A percentile compares a stretch with the other conserved stretches of the same genome.
These are phyloP conservation scores for Archocentrus centrarchus DNA, from an alignment of 2,113 vertebrate species.

Conservation along the genomic window DNA sequence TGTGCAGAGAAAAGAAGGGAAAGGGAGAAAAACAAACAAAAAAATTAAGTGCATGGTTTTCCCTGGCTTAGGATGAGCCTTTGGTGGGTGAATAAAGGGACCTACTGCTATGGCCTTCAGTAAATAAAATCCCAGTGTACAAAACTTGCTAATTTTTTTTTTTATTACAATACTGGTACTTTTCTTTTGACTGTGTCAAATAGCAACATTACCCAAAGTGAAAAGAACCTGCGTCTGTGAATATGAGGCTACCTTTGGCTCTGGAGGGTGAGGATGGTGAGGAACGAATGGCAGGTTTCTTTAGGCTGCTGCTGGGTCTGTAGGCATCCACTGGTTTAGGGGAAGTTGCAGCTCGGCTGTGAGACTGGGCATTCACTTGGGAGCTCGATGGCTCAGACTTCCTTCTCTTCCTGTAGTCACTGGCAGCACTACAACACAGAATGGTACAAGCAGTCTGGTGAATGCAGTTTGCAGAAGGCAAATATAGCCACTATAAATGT, in stretches of 20 bases:
- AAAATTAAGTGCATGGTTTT: background rate
- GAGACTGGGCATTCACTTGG: conserved; percentile 80
- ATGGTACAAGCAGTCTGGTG: background rate
- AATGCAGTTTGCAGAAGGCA: background rate
- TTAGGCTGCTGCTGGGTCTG: conserved; percentile 84
- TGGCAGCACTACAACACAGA: conserved; percentile 81
- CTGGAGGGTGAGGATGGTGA: conserved; percentile 95
- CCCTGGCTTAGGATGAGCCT: background rate
- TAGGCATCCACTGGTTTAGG: conserved; percentile 79
- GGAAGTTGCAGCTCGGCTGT: conserved; percentile 74
- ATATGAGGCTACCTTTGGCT: conserved; percentile 88
- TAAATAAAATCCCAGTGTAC: too few species aligned
- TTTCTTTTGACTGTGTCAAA: background rate
- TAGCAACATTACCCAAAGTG: background rate
- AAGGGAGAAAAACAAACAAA: background rate
- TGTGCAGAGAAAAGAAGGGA: background rate
- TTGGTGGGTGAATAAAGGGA: background rate
- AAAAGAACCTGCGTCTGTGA: background rate
- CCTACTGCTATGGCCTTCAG: too few species aligned
- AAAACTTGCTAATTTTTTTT: too few species aligned
- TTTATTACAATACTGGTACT: background rate
- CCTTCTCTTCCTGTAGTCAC: conserved; percentile 95
- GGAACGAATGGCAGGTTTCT: conserved; percentile 88
- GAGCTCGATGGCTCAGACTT: conserved; percentile 94
- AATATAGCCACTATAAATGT: background rate